Base-by-base conservation (phyloP, 2,113 vertebrate genomes). In the Erythrocercus mccallii region DNA sequence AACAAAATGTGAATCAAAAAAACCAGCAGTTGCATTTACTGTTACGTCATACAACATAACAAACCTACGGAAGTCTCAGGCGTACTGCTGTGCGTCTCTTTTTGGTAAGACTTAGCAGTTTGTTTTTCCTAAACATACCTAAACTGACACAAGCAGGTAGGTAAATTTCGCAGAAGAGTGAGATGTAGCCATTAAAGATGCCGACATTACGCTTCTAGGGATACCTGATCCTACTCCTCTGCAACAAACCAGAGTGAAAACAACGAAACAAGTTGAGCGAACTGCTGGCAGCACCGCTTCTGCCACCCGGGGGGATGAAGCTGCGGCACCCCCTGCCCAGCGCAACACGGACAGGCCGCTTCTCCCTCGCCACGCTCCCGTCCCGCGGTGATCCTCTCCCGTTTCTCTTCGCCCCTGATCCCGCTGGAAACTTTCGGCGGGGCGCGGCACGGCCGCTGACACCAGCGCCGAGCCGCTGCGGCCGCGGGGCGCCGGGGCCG, bases 391-490 rank as follows among this genome's bases (percentile, higher is more conserved):
- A 30, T 7, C 15, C 65, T 5, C 23, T 18, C 62, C 69, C 23
- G 35, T 70, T 21, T 7, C 78, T 2, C 74, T 2, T n/a, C 2
- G 50, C 21, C 54, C 54, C 81, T 33, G 40, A 5, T 19, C 7
- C 38, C 57, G 19, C 61, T 10, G 70, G 14, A 88, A 95, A 95
- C 86, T 94, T 95, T 87, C 78, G 2, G 62, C 33, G 44, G 58
- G 58, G 22, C 48, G 27, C 70, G 18, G 65, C 45, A 7, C 38
- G 19, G 65, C 22, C 28, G 10, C 86, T 6, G 38, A 5, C 56
- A 37, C 2, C 56, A 0, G 37, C 0, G 21, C 77, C 57, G 28
- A 38, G 15, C 47, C 10, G 15, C 64, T 0, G 44, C 27, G 35
- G 38, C 54, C 6, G 10, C 40, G 61, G 50, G 66, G 24, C 22